Conservation (phyloP, 2,888 invertebrate genomes). For the Synergus gifuensis region DNA sequence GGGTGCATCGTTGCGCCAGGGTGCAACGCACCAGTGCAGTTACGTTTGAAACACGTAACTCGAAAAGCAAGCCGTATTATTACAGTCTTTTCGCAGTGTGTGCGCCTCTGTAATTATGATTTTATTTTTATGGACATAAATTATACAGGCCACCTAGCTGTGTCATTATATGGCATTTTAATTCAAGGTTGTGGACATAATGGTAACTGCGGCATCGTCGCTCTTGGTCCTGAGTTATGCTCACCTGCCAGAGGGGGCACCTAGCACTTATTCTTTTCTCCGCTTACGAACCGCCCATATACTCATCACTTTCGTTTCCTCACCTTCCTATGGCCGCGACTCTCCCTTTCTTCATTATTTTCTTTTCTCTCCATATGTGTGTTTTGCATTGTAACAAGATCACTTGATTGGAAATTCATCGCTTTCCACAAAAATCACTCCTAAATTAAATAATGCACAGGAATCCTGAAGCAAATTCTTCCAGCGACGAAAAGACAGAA, state of each 20-base stretch:
- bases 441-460: neutral
- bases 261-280: slow-evolving; percentile 24
- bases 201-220: slow-evolving; percentile 67
- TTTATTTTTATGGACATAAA: slow-evolving; percentile 77
- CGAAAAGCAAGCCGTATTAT: slow-evolving; percentile 68
- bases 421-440: neutral
- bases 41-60: slow-evolving; percentile 61
- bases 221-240: slow-evolving; percentile 56
- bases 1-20: slow-evolving; percentile 10
- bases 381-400: slow-evolving; percentile 14
- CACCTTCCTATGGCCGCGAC: slow-evolving; percentile 26
- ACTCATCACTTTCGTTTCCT: slow-evolving; percentile 44
- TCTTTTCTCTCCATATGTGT: neutral
- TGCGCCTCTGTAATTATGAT: slow-evolving; percentile 76
- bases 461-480: neutral
- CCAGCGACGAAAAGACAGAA: neutral
- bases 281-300: slow-evolving; percentile 27
- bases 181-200: slow-evolving; percentile 76
- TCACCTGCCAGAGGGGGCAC: slow-evolving; percentile 63
- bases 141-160: slow-evolving; percentile 74
- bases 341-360: neutral
- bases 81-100: slow-evolving; percentile 74
- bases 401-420: neutral
- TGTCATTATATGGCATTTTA: slow-evolving; percentile 77
- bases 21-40: slow-evolving; percentile 51